Evolutionary conservation across 2,113 vertebrate genomes (phyloP), one percentile per base, ranked within the genome.

Genomic region (Pterocles gutturalis): DNA sequence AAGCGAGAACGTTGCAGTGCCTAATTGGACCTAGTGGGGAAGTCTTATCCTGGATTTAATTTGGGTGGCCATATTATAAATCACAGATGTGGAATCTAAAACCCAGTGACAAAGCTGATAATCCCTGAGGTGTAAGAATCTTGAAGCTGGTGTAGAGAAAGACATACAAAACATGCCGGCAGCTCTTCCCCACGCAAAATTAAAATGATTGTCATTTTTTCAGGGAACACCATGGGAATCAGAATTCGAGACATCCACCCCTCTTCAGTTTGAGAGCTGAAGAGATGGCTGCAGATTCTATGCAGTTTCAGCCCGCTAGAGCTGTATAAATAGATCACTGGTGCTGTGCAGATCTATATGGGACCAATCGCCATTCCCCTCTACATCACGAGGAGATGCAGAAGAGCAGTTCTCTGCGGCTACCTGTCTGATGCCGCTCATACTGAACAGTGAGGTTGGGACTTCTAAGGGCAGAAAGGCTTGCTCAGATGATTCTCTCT

Each of bases 181-280:
- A 96, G 58, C 65, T 79, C 69, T 79, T 83, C 89, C 79, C 89
- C 89, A 43, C 61, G 3, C 93, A 89, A 79, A 89, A 87, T 82
- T 67, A 82, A 84, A 87, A 83, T 73, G 89, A 93, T 96, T 87
- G 96, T 90, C 89, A 65, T 95, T 92, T 97, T 92, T 87, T 54
- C 70, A 79, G 89, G 89, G 96, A 97, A 84, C 94, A 89, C 92
- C 86, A 57, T n/a, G 70, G 57, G 83, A 89, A 91, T 96, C 83
- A 58, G 96, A 82, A 87, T 82, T 84, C 61, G 95, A 96, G 91
- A 57, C 89, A 96, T 72, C 70, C 77, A 91, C 54, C 70, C 69
- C 87, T 72, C 57, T 82, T 91, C 87, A 70, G 48, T 48, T 89
- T 83, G 81, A 90, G 82, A 95, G 70, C 92, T 97, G 75, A 64